Conservation (phyloP, 1,140 invertebrate species). For the Zelostemma sp. region DNA sequence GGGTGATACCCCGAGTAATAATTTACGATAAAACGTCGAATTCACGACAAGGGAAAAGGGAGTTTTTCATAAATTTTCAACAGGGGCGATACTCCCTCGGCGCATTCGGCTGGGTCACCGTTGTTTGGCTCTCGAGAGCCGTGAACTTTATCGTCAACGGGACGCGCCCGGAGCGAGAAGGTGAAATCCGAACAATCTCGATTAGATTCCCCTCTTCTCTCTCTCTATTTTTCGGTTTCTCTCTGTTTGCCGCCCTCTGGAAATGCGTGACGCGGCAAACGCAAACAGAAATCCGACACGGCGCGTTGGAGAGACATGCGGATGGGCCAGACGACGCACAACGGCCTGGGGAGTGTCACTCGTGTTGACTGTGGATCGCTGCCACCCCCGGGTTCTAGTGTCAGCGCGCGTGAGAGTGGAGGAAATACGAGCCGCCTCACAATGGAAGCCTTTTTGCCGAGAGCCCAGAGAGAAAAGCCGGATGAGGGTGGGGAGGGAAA, state of each 20-base stretch:
- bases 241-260: conserved; percentile 30
- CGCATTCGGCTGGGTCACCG: not conserved
- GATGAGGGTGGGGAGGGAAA: not conserved
- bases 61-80: too few species aligned
- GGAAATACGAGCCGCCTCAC: conserved; percentile 58
- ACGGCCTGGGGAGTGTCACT: conserved; percentile 45
- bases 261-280: conserved; percentile 61
- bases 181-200: conserved; percentile 51
- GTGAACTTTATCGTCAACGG: not conserved
- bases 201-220: too few species aligned
- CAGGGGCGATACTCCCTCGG: too few species aligned
- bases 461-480: conserved; percentile 22
- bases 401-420: conserved; percentile 52
- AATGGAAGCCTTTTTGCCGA: conserved; percentile 52
- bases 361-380: conserved; percentile 58
- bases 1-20: too few species aligned
- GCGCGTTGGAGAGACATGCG: conserved; percentile 40
- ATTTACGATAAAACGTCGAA: too few species aligned
- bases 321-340: conserved; percentile 42
- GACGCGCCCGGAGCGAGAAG: conserved; percentile 3
- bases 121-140: not conserved
- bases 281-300: conserved; percentile 64
- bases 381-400: conserved; percentile 55
- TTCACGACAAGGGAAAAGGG: too few species aligned
- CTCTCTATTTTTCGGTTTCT: too few species aligned